Evolutionary conservation across 1,140 invertebrate species (phyloP).

Genomic region (Centruroides sculpturatus): DNA sequence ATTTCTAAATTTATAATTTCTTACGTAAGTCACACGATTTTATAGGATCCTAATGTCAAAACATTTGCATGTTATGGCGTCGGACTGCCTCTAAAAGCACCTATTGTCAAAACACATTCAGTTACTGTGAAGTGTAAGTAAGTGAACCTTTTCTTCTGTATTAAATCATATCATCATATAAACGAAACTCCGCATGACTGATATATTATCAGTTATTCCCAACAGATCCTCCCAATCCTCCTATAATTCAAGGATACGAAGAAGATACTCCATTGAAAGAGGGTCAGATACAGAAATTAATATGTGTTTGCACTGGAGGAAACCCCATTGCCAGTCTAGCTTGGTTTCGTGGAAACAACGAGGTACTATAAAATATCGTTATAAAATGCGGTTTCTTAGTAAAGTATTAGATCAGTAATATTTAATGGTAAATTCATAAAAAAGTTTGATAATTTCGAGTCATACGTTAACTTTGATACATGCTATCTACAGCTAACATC

Average conservation of each 20-base stretch:
- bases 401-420: too few relatives aligned
- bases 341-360: constrained; percentile 16
- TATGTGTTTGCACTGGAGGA: constrained; percentile 80
- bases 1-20: too few relatives aligned
- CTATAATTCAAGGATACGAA: constrained; percentile 77
- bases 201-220: constrained; percentile 10
- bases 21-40: neutral
- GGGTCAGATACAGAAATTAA: constrained; percentile 68
- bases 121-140: too few relatives aligned
- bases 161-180: too few relatives aligned
- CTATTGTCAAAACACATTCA: constrained; percentile 27
- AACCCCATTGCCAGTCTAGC: constrained; percentile 73
- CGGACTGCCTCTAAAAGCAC: constrained; percentile 53
- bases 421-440: too few relatives aligned
- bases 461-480: too few relatives aligned
- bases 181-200: too few relatives aligned
- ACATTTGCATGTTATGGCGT: constrained; percentile 72
- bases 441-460: too few relatives aligned
- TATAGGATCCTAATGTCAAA: constrained; percentile 12
- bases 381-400: too few relatives aligned
- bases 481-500: neutral
- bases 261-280: constrained; percentile 61
- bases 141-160: too few relatives aligned
- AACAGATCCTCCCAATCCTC: constrained; percentile 77
- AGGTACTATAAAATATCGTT: constrained; percentile 1